Conservation (phyloP, 2,888 invertebrate genomes). For the Dryococelus australis region DNA sequence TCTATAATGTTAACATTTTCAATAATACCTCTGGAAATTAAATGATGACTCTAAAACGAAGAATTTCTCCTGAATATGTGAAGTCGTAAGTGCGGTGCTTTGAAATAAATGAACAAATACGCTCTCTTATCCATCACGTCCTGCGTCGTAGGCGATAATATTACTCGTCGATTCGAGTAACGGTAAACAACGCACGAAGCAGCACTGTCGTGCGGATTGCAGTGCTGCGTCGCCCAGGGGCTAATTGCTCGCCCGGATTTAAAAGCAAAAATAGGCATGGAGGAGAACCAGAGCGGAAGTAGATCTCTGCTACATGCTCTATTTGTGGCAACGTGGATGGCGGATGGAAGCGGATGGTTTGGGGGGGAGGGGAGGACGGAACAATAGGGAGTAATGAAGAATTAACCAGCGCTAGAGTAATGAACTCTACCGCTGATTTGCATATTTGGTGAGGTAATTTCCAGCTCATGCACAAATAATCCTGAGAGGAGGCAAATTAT, state of each 20-base stretch:
- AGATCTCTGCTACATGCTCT: not conserved
- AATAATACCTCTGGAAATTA: too few species aligned
- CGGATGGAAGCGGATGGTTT: not conserved
- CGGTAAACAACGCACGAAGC: not conserved
- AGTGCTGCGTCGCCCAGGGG: not conserved
- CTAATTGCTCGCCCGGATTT: too few species aligned
- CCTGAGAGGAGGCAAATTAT: not conserved
- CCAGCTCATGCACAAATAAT: conserved; percentile 9
- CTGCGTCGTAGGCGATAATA: too few species aligned
- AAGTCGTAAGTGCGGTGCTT: too few species aligned
- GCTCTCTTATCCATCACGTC: too few species aligned
- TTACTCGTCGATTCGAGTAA: not conserved
- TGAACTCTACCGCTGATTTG: conserved; percentile 10
- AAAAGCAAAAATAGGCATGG: not conserved
- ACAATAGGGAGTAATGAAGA: conserved; percentile 8
- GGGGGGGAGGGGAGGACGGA: not conserved
- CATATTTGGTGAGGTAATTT: conserved; percentile 16
- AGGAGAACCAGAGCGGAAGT: not conserved
- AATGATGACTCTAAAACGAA: too few species aligned
- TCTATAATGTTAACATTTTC: too few species aligned
- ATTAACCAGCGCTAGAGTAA: not conserved
- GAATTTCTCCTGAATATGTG: too few species aligned
- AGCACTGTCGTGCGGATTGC: not conserved
- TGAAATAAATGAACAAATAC: too few species aligned
- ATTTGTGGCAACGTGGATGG: not conserved